Percentiles rank a stretch among this genome's conserved stretches.
Conservation (phyloP, 1,140 invertebrate species). For the Dryas iulia region DNA sequence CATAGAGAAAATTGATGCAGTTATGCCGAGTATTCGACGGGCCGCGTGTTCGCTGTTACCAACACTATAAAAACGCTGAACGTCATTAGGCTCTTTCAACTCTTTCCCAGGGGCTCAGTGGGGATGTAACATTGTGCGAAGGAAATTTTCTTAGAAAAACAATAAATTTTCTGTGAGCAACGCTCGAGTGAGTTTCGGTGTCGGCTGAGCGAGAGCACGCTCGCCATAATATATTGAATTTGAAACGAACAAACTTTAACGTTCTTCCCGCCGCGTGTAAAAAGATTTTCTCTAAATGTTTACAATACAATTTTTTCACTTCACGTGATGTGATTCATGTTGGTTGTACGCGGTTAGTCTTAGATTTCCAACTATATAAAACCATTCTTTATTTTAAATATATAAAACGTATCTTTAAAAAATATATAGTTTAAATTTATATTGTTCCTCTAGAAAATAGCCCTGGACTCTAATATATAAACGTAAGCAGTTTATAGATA, state of each 20-base stretch:
- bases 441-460: too few species aligned
- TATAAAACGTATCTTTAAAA: too few species aligned
- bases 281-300: conserved; percentile 75
- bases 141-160: conserved; percentile 79
- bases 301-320: conserved; percentile 66
- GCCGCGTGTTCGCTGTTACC: neutral
- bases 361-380: too few species aligned
- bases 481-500: neutral
- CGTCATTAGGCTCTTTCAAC: conserved; percentile 57
- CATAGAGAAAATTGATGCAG: neutral
- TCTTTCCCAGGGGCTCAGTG: conserved; percentile 44
- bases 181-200: conserved; percentile 78
- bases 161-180: conserved; percentile 77
- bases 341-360: neutral
- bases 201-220: conserved; percentile 77
- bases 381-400: too few species aligned
- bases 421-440: too few species aligned
- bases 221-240: conserved; percentile 80
- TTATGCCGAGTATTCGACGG: neutral
- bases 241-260: conserved; percentile 79
- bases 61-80: conserved; percentile 22
- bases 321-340: conserved; percentile 18
- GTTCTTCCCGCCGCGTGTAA: conserved; percentile 66
- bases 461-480: neutral
- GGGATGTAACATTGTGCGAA: conserved; percentile 59